Evolutionary conservation across 2,113 vertebrate species (phyloP).

Genomic region (Lophochroa leadbeateri): DNA sequence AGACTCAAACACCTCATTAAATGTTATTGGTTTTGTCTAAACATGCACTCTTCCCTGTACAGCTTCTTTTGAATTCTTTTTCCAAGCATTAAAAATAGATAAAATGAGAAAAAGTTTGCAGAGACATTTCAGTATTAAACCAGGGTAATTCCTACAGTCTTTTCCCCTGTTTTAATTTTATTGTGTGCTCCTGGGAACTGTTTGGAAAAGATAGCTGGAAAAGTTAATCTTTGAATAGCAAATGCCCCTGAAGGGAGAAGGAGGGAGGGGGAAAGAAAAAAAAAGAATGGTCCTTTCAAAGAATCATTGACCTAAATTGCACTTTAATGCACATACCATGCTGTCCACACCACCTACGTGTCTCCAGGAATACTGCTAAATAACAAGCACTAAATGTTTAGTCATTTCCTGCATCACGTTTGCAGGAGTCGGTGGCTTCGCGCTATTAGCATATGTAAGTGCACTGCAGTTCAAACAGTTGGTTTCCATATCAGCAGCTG

Average conservation of each 20-base stretch:
- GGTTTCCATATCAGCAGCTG: conserved; percentile 73
- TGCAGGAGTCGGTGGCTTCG: conserved; percentile 34
- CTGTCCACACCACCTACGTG: conserved; percentile 65
- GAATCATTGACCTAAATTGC: conserved; percentile 68
- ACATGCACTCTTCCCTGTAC: neutral
- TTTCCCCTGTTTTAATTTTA: neutral
- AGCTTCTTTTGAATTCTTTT: neutral
- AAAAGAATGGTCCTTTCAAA: conserved; percentile 43
- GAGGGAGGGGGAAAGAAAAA: no score
- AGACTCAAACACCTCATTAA: neutral
- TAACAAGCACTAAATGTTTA: conserved; percentile 71
- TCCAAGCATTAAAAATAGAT: neutral
- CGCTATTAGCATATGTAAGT: conserved; percentile 55
- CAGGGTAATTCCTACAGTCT: neutral
- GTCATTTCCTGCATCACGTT: conserved; percentile 78
- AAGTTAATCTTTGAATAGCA: conserved; percentile 47
- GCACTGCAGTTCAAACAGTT: conserved; percentile 54
- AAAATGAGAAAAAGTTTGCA: neutral
- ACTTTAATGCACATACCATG: conserved; percentile 65
- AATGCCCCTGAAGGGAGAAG: neutral
- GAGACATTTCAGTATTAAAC: neutral
- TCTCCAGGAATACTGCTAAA: conserved; percentile 69
- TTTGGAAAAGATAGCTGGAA: conserved; percentile 4
- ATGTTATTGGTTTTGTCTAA: neutral
- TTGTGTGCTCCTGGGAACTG: neutral